Percentiles rank a stretch among this genome's conserved stretches.
phyloP scores from a whole-genome alignment of 2,797 vertebrate genomes.

The Rousettus madagascariensis region DNA sequence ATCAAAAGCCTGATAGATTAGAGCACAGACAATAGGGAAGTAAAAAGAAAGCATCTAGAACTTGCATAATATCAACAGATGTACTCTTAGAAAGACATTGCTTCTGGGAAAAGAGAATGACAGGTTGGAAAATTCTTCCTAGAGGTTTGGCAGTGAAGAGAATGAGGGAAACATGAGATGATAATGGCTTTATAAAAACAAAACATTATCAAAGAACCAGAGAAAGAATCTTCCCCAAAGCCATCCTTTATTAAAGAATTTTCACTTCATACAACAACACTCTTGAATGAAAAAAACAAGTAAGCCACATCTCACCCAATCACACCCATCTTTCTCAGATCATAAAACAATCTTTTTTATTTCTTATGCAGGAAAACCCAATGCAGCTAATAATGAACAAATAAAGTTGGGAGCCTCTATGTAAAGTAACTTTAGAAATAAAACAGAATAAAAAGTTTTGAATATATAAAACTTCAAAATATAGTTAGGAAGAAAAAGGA shows the following conservation, averaged over 20 bases:
- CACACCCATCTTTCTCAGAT: not conserved
- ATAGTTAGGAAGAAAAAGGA: not conserved
- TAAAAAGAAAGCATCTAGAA: not conserved
- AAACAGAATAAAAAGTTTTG: not conserved
- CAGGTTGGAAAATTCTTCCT: not conserved
- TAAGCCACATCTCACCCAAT: not conserved
- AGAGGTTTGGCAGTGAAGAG: not conserved
- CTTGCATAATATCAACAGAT: not conserved
- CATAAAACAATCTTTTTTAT: not conserved
- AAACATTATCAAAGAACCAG: not conserved
- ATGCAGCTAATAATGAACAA: not conserved
- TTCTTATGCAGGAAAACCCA: not conserved
- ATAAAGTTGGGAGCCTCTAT: not conserved
- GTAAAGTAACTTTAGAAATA: not conserved
- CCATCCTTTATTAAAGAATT: not conserved
- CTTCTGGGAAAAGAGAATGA: not conserved
- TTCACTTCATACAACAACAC: not conserved
- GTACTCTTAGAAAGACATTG: not conserved
- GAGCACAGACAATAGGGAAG: not conserved
- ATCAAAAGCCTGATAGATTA: not conserved
- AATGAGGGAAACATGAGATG: not conserved
- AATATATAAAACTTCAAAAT: not conserved
- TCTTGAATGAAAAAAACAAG: not conserved
- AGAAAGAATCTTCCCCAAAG: not conserved
- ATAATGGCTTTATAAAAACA: not conserved